Evolutionary conservation across 2,797 vertebrate species (phyloP).

Genomic region (Enteromius thamalakanensis): DNA sequence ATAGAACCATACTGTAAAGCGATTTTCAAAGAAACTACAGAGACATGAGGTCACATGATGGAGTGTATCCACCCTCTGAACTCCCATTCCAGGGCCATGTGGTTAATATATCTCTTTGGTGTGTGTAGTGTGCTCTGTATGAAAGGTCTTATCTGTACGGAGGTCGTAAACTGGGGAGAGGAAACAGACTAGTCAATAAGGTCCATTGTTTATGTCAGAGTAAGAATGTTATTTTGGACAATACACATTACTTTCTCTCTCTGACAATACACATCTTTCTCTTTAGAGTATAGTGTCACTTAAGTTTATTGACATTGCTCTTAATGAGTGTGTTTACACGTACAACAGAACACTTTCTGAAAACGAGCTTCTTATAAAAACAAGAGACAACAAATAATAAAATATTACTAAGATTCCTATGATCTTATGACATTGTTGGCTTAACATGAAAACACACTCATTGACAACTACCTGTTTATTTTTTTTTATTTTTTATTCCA

Average conservation of each 20-base stretch:
- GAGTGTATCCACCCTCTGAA: constrained; percentile 31
- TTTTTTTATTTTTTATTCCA: not conserved
- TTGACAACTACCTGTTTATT: not conserved
- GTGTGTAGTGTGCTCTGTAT: constrained; percentile 41
- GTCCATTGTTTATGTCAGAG: constrained; percentile 24
- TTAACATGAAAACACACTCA: not conserved
- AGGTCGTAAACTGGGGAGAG: constrained; percentile 29
- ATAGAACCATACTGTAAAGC: not conserved
- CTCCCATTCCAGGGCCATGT: constrained; percentile 56
- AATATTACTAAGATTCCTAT: not conserved
- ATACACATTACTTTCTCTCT: constrained; percentile 47
- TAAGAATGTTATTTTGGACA: constrained; percentile 29
- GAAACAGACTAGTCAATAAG: constrained; percentile 41
- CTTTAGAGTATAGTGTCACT: not conserved
- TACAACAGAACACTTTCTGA: not conserved
- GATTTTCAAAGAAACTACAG: constrained; percentile 5
- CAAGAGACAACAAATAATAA: not conserved
- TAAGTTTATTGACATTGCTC: not conserved
- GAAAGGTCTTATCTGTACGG: constrained; percentile 44
- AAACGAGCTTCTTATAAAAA: not conserved
- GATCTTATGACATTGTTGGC: not conserved
- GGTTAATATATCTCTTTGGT: constrained; percentile 35
- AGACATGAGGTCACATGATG: constrained; percentile 11
- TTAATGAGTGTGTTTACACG: not conserved
- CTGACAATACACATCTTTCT: constrained; percentile 26